phyloP scores from a whole-genome alignment of 2,888 invertebrate species.

The Mechanitis messenoides region DNA sequence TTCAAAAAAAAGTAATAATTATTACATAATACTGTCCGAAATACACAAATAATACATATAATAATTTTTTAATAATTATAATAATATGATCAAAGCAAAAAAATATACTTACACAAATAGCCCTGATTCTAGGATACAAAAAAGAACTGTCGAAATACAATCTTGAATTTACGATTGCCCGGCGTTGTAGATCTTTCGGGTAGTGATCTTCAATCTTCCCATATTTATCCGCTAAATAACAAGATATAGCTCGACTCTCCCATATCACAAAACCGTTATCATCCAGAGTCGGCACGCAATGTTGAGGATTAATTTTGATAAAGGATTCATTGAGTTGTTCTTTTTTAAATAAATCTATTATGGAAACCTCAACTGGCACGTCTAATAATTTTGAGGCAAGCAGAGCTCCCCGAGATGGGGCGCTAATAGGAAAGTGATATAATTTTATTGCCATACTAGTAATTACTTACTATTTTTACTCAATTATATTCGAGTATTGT shows the following conservation, averaged over 20 bases:
- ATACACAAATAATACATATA: too few relatives aligned
- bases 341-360: constrained; percentile 75
- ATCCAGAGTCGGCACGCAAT: constrained; percentile 81
- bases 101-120: constrained; percentile 73
- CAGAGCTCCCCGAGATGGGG: constrained; percentile 78
- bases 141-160: constrained; percentile 79
- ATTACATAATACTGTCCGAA: not conserved
- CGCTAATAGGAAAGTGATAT: constrained; percentile 79
- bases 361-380: constrained; percentile 67
- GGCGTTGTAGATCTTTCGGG: constrained; percentile 75
- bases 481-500: too few relatives aligned
- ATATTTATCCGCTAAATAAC: constrained; percentile 79
- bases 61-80: constrained; percentile 7
- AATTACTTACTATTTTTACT: too few relatives aligned
- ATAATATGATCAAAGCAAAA: constrained; percentile 6
- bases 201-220: constrained; percentile 77
- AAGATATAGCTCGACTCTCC: constrained; percentile 81
- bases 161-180: constrained; percentile 78
- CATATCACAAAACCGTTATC: constrained; percentile 81
- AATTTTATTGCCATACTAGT: constrained; percentile 45
- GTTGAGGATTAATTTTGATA: constrained; percentile 79
- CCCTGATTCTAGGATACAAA: constrained; percentile 78
- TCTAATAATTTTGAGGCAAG: constrained; percentile 77
- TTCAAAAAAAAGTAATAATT: not conserved
- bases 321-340: constrained; percentile 77